Base-by-base conservation (phyloP, 2,113 vertebrate species). In the Pedetes capensis region DNA sequence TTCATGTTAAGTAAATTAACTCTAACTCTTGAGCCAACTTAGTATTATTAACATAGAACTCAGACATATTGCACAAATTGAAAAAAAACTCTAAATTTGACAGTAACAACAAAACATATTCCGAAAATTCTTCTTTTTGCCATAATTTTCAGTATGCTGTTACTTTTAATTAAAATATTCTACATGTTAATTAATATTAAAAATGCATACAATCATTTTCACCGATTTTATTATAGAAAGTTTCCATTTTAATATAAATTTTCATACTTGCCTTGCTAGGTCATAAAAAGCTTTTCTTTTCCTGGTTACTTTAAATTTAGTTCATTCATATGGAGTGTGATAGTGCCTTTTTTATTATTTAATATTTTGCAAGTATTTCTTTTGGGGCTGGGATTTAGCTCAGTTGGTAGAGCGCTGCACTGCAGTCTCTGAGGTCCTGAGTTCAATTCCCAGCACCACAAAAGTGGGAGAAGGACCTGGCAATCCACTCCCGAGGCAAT, bases 61-160 rank as follows among this genome's bases (percentile, higher is more conserved):
- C 10, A 82, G 27, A 51, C 22, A 42, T 44, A 16, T 27, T 76
- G 6, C 22, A 69, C 84, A 61, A 69, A 69, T 63, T 75, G 44
- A 68, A 85, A 95, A 89, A 88, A 71, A 89, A 69, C 29, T 25
- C 69, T 84, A 61, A 42, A 79, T 71, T 83, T 95, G 14, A 42
- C 47, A 72, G 25, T 55, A 55, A 47, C 42, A 76, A 37, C 44
- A 79, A 91, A 79, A 20, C 17, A 44, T 37, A 39, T 16, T 63
- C 89, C 39, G 92, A 27, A 75, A 49, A 25, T 12, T 23, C n/a
- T 86, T 57, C 49, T 53, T 86, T n/a, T 42, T 37, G 34, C 22
- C 32, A 49, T 59, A 18, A n/a, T 57, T 69, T 53, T 68, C 49
- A 63, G 51, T 47, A 37, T 78, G n/a, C n/a, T 61, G n/a, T 83